Evolutionary conservation across 2,888 invertebrate genomes (phyloP).

Genomic region (Phragmatobia fuliginosa): DNA sequence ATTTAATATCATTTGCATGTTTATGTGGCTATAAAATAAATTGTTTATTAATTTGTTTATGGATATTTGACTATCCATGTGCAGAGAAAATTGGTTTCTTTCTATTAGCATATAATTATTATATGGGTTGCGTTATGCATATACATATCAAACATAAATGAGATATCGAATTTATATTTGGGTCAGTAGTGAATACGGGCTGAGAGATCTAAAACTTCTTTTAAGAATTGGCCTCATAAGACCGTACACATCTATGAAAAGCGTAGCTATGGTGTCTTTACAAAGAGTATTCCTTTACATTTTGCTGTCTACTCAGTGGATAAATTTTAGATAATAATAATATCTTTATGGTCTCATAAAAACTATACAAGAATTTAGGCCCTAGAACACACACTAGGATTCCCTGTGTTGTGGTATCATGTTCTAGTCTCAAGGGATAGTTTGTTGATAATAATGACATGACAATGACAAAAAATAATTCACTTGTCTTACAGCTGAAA

Average conservation of each 20-base stretch:
- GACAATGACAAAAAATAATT: background rate
- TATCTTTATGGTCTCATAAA: no score
- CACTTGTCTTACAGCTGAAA: background rate
- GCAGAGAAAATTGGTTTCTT: background rate
- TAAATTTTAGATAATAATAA: no score
- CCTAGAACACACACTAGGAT: no score
- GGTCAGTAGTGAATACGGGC: background rate
- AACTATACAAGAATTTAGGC: no score
- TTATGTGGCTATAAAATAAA: constrained; percentile 31
- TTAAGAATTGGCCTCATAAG: background rate
- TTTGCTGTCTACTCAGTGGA: no score
- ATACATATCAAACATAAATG: background rate
- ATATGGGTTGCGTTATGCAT: background rate
- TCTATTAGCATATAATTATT: background rate
- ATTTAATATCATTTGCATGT: constrained; percentile 19
- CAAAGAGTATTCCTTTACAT: no score
- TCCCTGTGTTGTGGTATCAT: no score
- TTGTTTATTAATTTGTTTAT: constrained; percentile 11
- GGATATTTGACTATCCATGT: constrained; percentile 7
- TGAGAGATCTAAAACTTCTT: background rate
- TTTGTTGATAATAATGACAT: no score
- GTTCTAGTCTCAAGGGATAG: no score
- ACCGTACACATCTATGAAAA: background rate
- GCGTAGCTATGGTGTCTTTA: no score
- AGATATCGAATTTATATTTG: background rate